Base-by-base conservation (phyloP, 2,797 vertebrate species). In the Tolypeutes matacus region DNA sequence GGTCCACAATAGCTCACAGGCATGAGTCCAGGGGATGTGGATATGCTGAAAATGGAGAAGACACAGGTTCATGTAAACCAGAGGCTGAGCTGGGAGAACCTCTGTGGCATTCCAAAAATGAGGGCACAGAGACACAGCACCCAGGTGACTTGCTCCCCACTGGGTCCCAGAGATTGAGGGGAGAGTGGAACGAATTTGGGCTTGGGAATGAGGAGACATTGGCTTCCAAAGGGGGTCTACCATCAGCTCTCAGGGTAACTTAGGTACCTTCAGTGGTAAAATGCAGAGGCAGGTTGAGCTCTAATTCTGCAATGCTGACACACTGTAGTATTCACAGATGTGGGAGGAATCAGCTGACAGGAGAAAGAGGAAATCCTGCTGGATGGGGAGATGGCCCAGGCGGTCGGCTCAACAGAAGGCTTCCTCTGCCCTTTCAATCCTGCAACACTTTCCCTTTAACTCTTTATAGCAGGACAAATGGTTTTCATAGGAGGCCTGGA, bases 71-170 rank as follows among this genome's bases (percentile, higher is more conserved):
- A n/a, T 1, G 4, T 18, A 58, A 27, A 7, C 60, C 76, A 72
- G 56, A 85, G 56, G 27, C n/a, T 39, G 21, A 89, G 65, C 27
- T 25, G 39, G 39, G 60, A 69, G 4, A n/a, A 2, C 25, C 69
- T 93, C 67, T 15, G 15, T 58, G 56, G 27, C 39, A 62, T 82
- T 87, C 34, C 27, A 72, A 67, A 94, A 75, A 25, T 83, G 60
- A n/a, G 18, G 12, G 2, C 49, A 14, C 2, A 80, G 81, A 72
- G 46, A 31, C 6, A 3, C 31, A 56, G n/a, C 29, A n/a, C 7
- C 42, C 64, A 49, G 53, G 9, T 39, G 21, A n/a, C 42, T 49
- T 46, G 72, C 0, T 13, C 3, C 12, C 7, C 39, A 56, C 21
- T 18, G n/a, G 23, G 25, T 56, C 15, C 36, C 53, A n/a, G 76